phyloP scores from a whole-genome alignment of 2,797 vertebrate species.

The Cheirogaleus major region DNA sequence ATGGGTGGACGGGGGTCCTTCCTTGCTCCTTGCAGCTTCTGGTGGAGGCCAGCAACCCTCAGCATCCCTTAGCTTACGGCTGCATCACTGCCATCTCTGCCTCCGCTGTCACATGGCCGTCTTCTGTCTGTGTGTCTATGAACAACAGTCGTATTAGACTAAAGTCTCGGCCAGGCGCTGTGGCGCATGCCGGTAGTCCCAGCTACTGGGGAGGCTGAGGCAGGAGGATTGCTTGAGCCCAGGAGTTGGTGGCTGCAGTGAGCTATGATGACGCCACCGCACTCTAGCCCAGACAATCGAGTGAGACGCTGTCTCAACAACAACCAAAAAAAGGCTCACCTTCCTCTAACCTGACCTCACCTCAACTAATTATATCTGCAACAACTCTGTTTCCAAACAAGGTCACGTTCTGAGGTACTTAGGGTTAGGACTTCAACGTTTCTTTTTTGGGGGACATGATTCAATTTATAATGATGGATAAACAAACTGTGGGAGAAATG shows the following conservation, averaged over 20 bases:
- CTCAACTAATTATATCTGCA: neutral
- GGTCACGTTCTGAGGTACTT: neutral
- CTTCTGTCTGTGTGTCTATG: neutral
- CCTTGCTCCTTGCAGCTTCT: neutral
- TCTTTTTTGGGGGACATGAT: too few species aligned
- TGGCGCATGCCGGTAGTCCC: neutral
- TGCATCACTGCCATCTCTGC: neutral
- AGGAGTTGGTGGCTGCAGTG: neutral
- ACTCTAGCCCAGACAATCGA: neutral
- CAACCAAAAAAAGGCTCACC: neutral
- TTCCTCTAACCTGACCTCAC: too few species aligned
- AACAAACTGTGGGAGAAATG: neutral
- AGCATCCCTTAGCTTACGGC: fast-evolving
- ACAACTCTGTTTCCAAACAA: neutral
- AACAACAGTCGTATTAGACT: neutral
- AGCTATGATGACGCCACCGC: neutral
- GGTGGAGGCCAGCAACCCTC: neutral
- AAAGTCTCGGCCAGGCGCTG: neutral
- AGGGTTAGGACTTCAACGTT: neutral
- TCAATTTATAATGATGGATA: too few species aligned
- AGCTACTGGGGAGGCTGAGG: neutral
- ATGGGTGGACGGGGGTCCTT: neutral
- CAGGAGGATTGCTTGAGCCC: neutral
- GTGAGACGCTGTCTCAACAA: neutral
- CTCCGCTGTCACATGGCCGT: fast-evolving